Evolutionary conservation across 2,113 vertebrate genomes (phyloP).

Genomic region (Arothron firmamentum): DNA sequence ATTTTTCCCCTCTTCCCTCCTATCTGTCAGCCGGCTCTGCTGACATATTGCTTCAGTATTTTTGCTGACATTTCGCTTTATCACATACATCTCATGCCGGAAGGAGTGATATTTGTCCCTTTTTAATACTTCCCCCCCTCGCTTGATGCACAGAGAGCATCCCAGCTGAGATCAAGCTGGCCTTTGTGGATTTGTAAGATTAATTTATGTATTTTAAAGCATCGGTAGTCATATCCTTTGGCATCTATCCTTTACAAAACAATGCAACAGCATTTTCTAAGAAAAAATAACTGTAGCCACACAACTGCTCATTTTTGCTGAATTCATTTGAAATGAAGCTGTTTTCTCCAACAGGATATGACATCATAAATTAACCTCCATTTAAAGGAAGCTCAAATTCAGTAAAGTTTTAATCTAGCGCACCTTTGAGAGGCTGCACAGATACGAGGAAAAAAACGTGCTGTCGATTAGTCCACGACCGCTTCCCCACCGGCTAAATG

Average conservation of each 20-base stretch:
- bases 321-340: not conserved
- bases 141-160: conserved; percentile 68
- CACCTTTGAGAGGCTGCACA: conserved; percentile 30
- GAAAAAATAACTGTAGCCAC: not conserved
- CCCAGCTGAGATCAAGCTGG: conserved; percentile 73
- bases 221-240: conserved; percentile 66
- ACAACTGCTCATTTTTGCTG: not conserved
- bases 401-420: not conserved
- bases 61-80: conserved; percentile 99
- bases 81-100: conserved; percentile 89
- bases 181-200: conserved; percentile 75
- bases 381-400: not conserved
- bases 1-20: conserved; percentile 96
- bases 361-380: not conserved
- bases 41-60: conserved; percentile 94
- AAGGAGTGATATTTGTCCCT: conserved; percentile 84
- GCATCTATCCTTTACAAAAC: conserved; percentile 44
- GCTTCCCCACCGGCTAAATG: conserved; percentile 56
- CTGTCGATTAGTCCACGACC: conserved; percentile 53
- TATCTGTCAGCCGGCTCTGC: conserved; percentile 90
- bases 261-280: not conserved
- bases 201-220: conserved; percentile 69
- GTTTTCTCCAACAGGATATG: not conserved
- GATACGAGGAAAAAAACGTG: conserved; percentile 49
- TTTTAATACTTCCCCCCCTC: conserved; percentile 59